phyloP scores from a whole-genome alignment of 2,113 vertebrate genomes.

The Ciconia stormi region DNA sequence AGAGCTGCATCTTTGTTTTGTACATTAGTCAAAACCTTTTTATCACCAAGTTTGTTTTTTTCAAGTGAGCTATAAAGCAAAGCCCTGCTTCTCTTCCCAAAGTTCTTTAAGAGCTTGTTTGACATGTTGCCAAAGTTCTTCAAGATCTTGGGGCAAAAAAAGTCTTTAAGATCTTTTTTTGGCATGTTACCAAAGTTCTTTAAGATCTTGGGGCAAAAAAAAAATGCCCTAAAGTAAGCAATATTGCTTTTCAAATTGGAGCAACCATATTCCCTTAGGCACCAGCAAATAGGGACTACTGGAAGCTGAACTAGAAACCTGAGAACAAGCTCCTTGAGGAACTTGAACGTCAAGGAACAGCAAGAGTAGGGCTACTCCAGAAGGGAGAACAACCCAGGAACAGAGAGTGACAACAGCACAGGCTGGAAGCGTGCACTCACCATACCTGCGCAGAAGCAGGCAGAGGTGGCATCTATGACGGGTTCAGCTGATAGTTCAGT shows the following conservation, averaged over 20 bases:
- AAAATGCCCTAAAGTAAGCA: background rate
- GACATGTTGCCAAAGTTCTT: background rate
- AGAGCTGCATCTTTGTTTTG: background rate
- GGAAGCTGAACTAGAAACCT: background rate
- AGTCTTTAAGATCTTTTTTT: background rate
- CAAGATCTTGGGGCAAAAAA: background rate
- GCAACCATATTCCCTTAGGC: background rate
- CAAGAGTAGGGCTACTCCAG: background rate
- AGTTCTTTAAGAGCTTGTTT: background rate
- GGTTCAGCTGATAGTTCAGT: too few relatives aligned
- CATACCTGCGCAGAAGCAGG: background rate
- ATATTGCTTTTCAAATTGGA: background rate
- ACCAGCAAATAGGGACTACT: background rate
- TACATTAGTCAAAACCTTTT: background rate
- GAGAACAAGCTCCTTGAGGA: background rate
- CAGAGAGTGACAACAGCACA: background rate
- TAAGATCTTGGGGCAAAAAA: background rate
- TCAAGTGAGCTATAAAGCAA: background rate
- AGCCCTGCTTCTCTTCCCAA: background rate
- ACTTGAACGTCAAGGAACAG: background rate
- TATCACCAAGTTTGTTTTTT: background rate
- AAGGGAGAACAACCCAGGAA: background rate
- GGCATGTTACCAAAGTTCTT: background rate
- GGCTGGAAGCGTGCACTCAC: rapidly evolving
- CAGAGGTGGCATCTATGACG: background rate